These are phyloP conservation scores for Periophthalmus magnuspinnatus DNA, from an alignment of 2,797 vertebrate genomes.

Conservation along the genomic window DNA sequence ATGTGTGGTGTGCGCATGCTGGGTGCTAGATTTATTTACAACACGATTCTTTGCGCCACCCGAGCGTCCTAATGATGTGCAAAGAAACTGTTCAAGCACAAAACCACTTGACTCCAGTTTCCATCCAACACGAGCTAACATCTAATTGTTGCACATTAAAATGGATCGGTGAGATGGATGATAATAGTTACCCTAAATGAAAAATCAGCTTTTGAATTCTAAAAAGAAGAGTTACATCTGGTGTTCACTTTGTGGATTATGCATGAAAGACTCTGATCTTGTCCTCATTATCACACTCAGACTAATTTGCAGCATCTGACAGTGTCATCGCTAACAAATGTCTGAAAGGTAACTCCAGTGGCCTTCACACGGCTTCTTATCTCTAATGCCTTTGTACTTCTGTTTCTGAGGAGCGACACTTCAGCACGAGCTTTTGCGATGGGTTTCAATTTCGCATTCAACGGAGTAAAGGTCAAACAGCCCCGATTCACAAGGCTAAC, in stretches of 20 bases:
- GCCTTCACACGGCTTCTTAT: background rate
- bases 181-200: slow-evolving; percentile 1
- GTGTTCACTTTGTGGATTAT: background rate
- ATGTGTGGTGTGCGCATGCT: background rate
- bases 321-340: background rate
- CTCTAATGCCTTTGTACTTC: background rate
- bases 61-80: background rate
- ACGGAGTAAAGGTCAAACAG: background rate
- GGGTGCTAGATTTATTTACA: background rate
- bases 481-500: background rate
- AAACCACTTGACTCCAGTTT: too few relatives aligned
- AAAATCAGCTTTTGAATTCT: background rate
- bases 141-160: background rate
- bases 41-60: background rate
- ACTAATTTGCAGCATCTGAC: background rate
- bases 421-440: background rate
- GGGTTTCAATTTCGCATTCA: background rate
- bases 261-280: slow-evolving; percentile 6
- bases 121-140: too few relatives aligned
- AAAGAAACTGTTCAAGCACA: background rate
- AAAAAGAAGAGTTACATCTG: background rate
- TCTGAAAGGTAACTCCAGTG: slow-evolving; percentile 4
- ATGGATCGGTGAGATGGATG: background rate
- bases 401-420: background rate
- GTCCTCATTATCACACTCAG: slow-evolving; percentile 1